phyloP scores from a whole-genome alignment of 2,888 invertebrate genomes.

The Lasioglossum pauxillum region DNA sequence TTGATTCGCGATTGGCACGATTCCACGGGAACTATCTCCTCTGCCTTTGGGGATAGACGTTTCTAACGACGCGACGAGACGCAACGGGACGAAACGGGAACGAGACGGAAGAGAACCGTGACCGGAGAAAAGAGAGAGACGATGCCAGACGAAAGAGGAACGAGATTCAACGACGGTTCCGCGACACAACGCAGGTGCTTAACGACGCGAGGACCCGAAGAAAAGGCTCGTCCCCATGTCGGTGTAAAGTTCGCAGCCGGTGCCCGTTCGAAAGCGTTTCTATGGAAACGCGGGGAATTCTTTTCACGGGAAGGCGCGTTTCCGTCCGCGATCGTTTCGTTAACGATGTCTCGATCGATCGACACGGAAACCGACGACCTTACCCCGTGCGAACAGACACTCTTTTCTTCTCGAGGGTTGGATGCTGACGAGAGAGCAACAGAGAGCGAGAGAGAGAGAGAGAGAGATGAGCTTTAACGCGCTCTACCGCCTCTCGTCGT shows the following conservation, averaged over 20 bases:
- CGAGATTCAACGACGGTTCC: not conserved
- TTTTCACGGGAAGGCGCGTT: slow-evolving; percentile 16
- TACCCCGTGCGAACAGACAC: not conserved
- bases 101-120: not conserved
- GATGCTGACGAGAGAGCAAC: not conserved
- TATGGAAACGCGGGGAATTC: slow-evolving; percentile 26
- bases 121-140: not conserved
- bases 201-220: slow-evolving; percentile 13
- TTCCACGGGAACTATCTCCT: slow-evolving; percentile 27
- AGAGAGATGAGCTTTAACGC: not conserved
- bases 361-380: slow-evolving; percentile 10
- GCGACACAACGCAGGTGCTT: slow-evolving; percentile 23
- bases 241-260: slow-evolving; percentile 16
- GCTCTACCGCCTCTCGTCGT: not conserved
- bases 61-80: slow-evolving; percentile 13
- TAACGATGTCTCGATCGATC: slow-evolving; percentile 16
- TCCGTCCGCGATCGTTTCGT: slow-evolving; percentile 23
- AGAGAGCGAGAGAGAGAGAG: not conserved
- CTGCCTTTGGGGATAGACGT: slow-evolving; percentile 19
- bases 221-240: slow-evolving; percentile 19
- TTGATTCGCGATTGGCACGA: slow-evolving; percentile 39
- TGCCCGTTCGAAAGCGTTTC: not conserved
- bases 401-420: not conserved
- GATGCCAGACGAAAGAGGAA: not conserved
- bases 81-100: not conserved